Percentiles rank a stretch among this genome's conserved stretches.
These are phyloP conservation scores for Leucosticte australis DNA, from an alignment of 2,113 vertebrate species.

Conservation along the genomic window DNA sequence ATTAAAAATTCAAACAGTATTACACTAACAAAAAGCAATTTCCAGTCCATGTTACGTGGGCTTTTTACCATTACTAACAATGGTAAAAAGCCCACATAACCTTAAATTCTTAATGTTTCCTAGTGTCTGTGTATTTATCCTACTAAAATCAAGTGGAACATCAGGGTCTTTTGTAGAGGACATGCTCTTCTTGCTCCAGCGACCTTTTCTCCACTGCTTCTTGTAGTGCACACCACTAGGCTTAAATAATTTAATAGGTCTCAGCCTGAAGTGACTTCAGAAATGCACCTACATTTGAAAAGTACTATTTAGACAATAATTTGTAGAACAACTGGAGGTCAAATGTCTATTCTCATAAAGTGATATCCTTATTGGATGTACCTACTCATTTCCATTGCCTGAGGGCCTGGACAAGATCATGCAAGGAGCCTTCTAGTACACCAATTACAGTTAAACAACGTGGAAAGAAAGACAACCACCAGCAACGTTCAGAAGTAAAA, in stretches of 20 bases:
- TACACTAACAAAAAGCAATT: not conserved
- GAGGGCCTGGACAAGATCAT: not conserved
- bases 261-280: not conserved
- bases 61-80: not conserved
- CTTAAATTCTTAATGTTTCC: conserved; percentile 3
- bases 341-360: not conserved
- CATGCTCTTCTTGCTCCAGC: not conserved
- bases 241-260: conserved; percentile 1
- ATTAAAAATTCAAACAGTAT: not conserved
- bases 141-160: not conserved
- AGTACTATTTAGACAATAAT: not conserved
- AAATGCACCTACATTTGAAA: not conserved
- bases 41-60: not conserved
- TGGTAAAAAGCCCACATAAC: not conserved
- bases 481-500: not conserved
- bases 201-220: not conserved
- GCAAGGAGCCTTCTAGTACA: not conserved
- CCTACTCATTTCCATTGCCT: not conserved
- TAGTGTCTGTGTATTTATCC: not conserved
- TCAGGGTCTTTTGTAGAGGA: not conserved
- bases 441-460: not conserved
- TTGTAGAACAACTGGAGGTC: not conserved
- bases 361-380: not conserved
- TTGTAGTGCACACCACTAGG: not conserved
- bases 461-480: not conserved